Percentiles rank a stretch among this genome's conserved stretches.
Evolutionary conservation across 64 coral and sea anemone genomes (phyloP).

Genomic region (Actinia tenebrosa): DNA sequence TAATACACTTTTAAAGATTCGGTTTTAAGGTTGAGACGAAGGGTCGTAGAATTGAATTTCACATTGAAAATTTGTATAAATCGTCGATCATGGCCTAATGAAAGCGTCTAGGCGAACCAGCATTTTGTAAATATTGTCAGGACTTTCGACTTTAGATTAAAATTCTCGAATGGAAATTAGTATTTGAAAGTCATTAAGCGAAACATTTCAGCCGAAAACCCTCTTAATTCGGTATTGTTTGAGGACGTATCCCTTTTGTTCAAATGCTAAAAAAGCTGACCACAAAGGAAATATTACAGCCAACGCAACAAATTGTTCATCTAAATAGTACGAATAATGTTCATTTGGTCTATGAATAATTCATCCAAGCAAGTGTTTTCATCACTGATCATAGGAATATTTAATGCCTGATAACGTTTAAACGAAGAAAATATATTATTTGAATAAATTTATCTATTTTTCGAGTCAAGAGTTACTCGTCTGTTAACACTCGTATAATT

Average conservation of each 20-base stretch:
- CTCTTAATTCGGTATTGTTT: neutral
- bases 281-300: neutral
- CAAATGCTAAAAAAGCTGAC: neutral
- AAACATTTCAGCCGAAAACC: neutral
- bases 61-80: neutral
- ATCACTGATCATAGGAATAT: conserved; percentile 10
- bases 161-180: neutral
- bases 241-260: neutral
- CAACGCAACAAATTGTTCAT: neutral
- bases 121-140: neutral
- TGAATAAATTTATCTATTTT: neutral
- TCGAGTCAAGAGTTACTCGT: neutral
- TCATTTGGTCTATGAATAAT: neutral
- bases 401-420: neutral
- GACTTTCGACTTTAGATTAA: neutral
- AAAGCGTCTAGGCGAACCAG: neutral
- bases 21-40: neutral
- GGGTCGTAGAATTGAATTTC: neutral
- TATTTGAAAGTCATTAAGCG: conserved; percentile 15
- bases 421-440: neutral
- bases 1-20: neutral
- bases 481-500: neutral
- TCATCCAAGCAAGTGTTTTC: neutral
- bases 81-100: neutral
- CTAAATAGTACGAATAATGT: neutral